Conservation (phyloP, 2,113 vertebrate genomes). For the Syngnathus floridae region DNA sequence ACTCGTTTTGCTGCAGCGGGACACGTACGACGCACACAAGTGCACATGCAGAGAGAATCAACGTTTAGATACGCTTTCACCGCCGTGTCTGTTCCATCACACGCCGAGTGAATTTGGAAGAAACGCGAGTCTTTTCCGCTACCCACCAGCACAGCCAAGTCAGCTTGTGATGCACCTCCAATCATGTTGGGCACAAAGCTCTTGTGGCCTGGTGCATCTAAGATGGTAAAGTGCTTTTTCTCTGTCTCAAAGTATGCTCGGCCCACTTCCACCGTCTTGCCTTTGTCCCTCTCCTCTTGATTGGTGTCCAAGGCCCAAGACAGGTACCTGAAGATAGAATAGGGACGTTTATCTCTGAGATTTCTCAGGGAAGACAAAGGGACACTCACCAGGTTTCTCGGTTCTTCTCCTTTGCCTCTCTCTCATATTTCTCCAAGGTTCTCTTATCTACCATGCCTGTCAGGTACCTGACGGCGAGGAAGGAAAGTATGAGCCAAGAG, state of each 20-base stretch:
- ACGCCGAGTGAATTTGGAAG: background rate
- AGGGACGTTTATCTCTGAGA: background rate
- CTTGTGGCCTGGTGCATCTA: constrained; percentile 97
- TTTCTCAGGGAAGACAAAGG: background rate
- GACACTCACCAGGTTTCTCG: constrained; percentile 90
- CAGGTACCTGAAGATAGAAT: constrained; percentile 78
- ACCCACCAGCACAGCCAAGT: constrained; percentile 94
- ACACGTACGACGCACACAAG: too few relatives aligned
- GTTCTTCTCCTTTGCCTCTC: constrained; percentile 99
- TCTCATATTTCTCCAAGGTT: constrained; percentile 97
- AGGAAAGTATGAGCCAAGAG: background rate
- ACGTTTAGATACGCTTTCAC: background rate
- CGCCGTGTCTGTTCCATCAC: background rate
- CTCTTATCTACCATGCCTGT: constrained; percentile 99
- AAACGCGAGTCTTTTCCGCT: background rate
- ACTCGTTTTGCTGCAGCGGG: too few relatives aligned
- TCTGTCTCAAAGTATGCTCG: constrained; percentile 97
- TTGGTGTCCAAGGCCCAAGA: constrained; percentile 99
- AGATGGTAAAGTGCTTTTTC: constrained; percentile 98
- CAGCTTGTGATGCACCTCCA: constrained; percentile 94
- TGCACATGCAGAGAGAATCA: background rate
- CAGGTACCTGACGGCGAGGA: constrained; percentile 78
- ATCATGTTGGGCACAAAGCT: constrained; percentile 99
- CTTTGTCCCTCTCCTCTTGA: constrained; percentile 97
- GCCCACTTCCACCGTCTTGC: constrained; percentile 98